Conservation (phyloP, 2,113 vertebrate species). For the Upupa epops region DNA sequence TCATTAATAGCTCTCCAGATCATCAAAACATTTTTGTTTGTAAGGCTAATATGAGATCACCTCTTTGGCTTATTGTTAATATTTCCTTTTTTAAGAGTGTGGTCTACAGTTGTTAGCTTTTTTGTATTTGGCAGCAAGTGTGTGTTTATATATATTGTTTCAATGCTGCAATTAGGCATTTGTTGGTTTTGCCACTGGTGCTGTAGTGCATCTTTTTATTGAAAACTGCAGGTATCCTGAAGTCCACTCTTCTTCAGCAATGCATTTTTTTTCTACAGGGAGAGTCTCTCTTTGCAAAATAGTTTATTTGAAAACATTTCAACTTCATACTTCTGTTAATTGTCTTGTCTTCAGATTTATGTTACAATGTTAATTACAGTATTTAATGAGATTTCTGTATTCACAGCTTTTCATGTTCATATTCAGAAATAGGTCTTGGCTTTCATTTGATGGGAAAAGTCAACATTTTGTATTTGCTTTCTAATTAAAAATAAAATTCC, state of each 20-base stretch:
- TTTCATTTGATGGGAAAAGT: not conserved
- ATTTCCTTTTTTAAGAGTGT: not conserved
- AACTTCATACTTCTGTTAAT: not conserved
- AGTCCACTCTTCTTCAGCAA: not conserved
- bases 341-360: not conserved
- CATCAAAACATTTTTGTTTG: not conserved
- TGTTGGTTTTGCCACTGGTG: not conserved
- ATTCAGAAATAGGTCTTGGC: not conserved
- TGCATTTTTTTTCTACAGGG: not conserved
- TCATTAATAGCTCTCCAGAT: not conserved
- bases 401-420: not conserved
- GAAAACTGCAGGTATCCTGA: not conserved
- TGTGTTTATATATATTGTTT: not conserved
- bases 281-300: not conserved
- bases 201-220: not conserved
- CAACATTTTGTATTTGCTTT: not conserved
- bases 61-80: not conserved
- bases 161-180: not conserved
- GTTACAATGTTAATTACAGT: not conserved
- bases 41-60: not conserved
- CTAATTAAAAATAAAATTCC: not conserved
- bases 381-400: not conserved
- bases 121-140: not conserved
- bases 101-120: not conserved
- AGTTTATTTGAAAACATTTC: not conserved